A percentile compares a stretch with the other conserved stretches of the same genome.
Evolutionary conservation across 2,797 vertebrate genomes (phyloP).

Genomic region (Platalea minor): DNA sequence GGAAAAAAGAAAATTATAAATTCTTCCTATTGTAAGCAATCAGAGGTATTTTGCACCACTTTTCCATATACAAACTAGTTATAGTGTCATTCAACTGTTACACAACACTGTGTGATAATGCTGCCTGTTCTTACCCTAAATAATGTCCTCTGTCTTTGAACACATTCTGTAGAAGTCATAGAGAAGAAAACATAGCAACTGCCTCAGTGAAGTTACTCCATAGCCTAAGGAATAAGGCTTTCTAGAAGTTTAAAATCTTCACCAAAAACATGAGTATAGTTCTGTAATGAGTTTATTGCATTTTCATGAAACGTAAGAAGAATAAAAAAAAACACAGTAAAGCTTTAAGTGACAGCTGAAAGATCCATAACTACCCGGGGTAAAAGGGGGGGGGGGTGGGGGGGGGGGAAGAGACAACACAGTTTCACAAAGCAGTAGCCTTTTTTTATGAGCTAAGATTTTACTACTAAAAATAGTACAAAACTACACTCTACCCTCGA

Average conservation of each 20-base stretch:
- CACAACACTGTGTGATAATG: rapidly evolving
- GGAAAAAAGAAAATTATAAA: neutral
- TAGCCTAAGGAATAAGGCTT: neutral
- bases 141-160: neutral
- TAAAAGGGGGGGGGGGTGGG: neutral
- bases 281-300: rapidly evolving
- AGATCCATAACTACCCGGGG: rapidly evolving
- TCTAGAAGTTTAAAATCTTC: neutral
- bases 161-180: neutral
- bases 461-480: neutral
- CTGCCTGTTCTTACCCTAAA: neutral
- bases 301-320: neutral
- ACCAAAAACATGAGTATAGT: neutral
- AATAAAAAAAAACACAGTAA: neutral
- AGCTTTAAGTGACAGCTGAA: neutral
- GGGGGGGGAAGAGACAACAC: neutral
- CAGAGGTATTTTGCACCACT: neutral
- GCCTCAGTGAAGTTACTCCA: neutral
- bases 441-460: neutral
- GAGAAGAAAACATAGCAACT: neutral
- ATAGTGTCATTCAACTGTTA: neutral
- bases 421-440: neutral
- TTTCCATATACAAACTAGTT: neutral
- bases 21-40: neutral
- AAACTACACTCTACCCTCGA: neutral